A percentile compares a stretch with the other conserved stretches of the same genome.
These are phyloP conservation scores for Eupristina koningsbergeri DNA, from an alignment of 1,140 invertebrate species.

Conservation along the genomic window DNA sequence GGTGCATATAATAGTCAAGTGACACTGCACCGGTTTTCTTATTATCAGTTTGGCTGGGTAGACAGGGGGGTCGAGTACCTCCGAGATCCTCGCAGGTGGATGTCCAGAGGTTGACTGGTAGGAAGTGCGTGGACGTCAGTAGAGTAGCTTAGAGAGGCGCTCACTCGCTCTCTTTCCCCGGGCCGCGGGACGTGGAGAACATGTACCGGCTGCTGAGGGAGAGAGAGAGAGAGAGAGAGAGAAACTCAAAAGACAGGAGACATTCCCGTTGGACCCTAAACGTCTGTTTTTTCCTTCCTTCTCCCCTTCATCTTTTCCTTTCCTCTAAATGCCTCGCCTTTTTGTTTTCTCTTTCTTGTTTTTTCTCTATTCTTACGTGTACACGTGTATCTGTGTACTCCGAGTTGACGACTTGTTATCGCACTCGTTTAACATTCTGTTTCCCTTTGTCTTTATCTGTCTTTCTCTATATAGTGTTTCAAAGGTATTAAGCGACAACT, in stretches of 20 bases:
- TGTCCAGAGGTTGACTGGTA: constrained; percentile 72
- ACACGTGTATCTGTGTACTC: not conserved
- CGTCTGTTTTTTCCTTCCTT: constrained; percentile 16
- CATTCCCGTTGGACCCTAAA: constrained; percentile 40
- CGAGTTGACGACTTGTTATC: not conserved
- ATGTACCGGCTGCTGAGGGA: constrained; percentile 28
- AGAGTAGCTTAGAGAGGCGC: not conserved
- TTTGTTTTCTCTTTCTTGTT: constrained; percentile 37
- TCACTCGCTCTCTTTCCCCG: constrained; percentile 11
- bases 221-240: constrained; percentile 4
- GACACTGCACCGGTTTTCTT: constrained; percentile 67
- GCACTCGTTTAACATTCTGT: not conserved
- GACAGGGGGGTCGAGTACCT: not conserved
- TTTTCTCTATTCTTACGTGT: constrained; percentile 20
- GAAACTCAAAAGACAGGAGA: not conserved
- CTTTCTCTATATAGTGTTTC: not conserved
- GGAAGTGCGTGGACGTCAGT: constrained; percentile 48
- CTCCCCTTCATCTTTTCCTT: constrained; percentile 22
- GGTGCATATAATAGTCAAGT: constrained; percentile 56
- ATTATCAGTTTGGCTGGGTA: constrained; percentile 18
- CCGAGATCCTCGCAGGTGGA: constrained; percentile 69
- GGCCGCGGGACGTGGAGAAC: constrained; percentile 52
- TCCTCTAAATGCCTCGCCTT: constrained; percentile 16
- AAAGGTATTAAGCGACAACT: not conserved
- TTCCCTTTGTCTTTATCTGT: not conserved